Conservation (phyloP, 2,797 vertebrate genomes). For the Botia almorhae region DNA sequence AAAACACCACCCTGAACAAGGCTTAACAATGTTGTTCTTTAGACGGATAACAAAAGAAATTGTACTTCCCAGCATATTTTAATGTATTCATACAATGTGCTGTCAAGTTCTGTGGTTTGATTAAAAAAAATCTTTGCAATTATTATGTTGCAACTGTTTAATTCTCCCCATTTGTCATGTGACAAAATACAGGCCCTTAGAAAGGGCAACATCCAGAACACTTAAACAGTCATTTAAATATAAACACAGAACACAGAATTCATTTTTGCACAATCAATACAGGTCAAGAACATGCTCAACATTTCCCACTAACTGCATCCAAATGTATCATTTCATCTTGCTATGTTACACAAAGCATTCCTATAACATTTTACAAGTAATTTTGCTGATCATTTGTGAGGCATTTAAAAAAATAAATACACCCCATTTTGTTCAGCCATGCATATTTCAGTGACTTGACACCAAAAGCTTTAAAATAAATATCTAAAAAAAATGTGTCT, state of each 20-base stretch:
- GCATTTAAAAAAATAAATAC: neutral
- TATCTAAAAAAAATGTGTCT: neutral
- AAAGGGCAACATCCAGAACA: neutral
- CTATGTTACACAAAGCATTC: neutral
- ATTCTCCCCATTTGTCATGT: neutral
- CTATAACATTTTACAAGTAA: neutral
- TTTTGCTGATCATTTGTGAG: neutral
- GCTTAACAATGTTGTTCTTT: constrained; percentile 1
- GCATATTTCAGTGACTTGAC: neutral
- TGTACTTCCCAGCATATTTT: constrained; percentile 2
- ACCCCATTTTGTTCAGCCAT: neutral
- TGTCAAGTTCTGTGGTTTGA: constrained; percentile 2
- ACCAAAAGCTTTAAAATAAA: neutral
- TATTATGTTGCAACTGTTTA: neutral
- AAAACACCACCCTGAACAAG: constrained; percentile 24
- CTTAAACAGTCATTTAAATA: constrained; percentile 23
- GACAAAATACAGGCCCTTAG: constrained; percentile 15
- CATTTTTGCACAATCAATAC: neutral
- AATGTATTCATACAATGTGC: neutral
- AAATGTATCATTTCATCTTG: neutral
- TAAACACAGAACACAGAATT: constrained; percentile 16
- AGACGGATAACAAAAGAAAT: neutral
- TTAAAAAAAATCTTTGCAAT: constrained; percentile 21
- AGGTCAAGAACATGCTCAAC: constrained; percentile 8
- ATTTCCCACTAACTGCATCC: constrained; percentile 6